Percentiles rank a stretch among this genome's conserved stretches.
Conservation (phyloP, 2,113 vertebrate species). For the Cavia aperea region DNA sequence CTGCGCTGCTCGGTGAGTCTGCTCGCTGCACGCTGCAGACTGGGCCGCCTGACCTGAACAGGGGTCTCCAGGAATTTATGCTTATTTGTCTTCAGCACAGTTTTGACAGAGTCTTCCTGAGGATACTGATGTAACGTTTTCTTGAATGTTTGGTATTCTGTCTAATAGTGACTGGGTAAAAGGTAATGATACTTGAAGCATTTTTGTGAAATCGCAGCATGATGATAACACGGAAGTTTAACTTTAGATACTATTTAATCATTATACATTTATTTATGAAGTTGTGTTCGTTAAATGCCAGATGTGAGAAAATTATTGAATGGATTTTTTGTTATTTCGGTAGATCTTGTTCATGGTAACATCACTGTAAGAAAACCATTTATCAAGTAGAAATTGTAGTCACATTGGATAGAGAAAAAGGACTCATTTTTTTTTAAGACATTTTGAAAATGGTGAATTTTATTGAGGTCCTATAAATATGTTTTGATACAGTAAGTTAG, state of each 20-base stretch:
- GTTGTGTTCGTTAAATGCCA: slow-evolving; percentile 46
- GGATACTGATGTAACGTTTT: slow-evolving; percentile 43
- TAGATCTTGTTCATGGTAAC: slow-evolving; percentile 15
- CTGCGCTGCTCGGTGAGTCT: slow-evolving; percentile 87
- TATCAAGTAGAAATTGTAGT: slow-evolving; percentile 36
- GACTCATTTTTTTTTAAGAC: neutral
- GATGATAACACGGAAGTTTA: neutral
- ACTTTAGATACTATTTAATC: slow-evolving; percentile 56
- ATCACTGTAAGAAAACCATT: slow-evolving; percentile 39
- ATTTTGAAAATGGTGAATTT: slow-evolving; percentile 25
- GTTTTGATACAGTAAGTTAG: slow-evolving; percentile 11
- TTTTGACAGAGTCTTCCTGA: neutral
- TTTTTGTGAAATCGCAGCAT: neutral
- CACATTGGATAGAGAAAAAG: neutral
- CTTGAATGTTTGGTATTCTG: slow-evolving; percentile 28
- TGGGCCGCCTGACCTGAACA: neutral
- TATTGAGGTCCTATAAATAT: neutral
- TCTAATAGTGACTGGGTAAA: slow-evolving; percentile 11
- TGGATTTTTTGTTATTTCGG: slow-evolving; percentile 37
- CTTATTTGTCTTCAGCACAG: neutral
- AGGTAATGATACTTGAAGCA: slow-evolving; percentile 6
- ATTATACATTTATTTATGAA: slow-evolving; percentile 27
- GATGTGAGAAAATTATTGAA: neutral
- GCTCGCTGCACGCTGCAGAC: too few species aligned
- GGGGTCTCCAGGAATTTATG: neutral